Percentiles rank a stretch among this genome's conserved stretches.
phyloP scores from a whole-genome alignment of 2,797 vertebrate genomes.

The Acipenser ruthenus region DNA sequence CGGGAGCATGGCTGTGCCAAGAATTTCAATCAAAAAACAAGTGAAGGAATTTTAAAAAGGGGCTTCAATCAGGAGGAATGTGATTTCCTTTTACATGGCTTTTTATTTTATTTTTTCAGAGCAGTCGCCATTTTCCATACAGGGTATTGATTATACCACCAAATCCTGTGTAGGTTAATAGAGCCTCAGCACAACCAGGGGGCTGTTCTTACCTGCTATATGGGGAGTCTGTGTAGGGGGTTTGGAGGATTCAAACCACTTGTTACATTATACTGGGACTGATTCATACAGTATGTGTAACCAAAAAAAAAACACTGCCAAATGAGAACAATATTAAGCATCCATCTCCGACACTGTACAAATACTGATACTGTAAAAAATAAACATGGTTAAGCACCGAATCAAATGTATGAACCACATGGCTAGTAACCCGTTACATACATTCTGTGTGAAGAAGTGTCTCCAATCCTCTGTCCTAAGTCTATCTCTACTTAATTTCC shows the following conservation, averaged over 20 bases:
- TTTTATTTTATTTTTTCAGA: not conserved
- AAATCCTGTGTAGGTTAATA: not conserved
- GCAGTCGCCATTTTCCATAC: not conserved
- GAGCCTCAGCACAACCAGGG: not conserved
- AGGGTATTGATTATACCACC: not conserved
- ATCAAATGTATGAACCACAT: too few relatives aligned
- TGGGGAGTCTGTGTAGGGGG: not conserved
- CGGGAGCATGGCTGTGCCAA: slow-evolving; percentile 13
- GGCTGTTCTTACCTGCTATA: not conserved
- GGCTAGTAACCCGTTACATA: too few relatives aligned
- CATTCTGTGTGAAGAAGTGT: too few relatives aligned
- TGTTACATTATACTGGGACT: too few relatives aligned
- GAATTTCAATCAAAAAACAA: slow-evolving; percentile 13
- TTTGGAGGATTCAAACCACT: not conserved
- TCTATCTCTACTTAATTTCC: too few relatives aligned
- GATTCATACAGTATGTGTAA: too few relatives aligned
- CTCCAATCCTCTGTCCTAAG: too few relatives aligned
- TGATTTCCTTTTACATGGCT: slow-evolving; percentile 16
- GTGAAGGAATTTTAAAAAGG: slow-evolving; percentile 15
- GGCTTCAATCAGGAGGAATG: slow-evolving; percentile 7
- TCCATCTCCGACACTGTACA: too few relatives aligned
- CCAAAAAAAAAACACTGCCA: too few relatives aligned
- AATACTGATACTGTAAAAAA: too few relatives aligned
- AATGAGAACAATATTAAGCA: too few relatives aligned
- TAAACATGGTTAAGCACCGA: too few relatives aligned